Conservation (phyloP, 2,113 vertebrate genomes). For the Caretta caretta region DNA sequence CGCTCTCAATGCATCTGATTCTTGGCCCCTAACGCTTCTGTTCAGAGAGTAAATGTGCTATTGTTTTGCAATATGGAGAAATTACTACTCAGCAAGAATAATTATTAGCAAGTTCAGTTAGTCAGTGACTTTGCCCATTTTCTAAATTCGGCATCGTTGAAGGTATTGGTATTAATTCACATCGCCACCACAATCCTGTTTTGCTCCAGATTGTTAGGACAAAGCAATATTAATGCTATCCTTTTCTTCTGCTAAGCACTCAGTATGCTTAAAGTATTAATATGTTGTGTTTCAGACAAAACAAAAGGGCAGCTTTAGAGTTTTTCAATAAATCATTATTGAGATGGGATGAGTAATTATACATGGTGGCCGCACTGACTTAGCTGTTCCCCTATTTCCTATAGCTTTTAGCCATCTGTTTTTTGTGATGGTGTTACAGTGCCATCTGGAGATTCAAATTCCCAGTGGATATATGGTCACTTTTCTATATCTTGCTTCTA, state of each 20-base stretch:
- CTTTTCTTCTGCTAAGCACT: background rate
- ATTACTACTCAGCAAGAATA: background rate
- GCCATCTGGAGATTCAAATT: slow-evolving; percentile 67
- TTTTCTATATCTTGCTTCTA: background rate
- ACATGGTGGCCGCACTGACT: slow-evolving; percentile 7
- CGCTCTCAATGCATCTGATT: rapidly evolving
- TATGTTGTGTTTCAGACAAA: background rate
- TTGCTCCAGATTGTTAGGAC: background rate
- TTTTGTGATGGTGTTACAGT: slow-evolving; percentile 52
- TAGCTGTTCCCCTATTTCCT: slow-evolving; percentile 43
- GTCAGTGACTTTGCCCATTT: background rate
- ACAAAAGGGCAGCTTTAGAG: background rate
- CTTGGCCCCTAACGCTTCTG: background rate
- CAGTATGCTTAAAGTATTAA: background rate
- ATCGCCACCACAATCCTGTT: background rate
- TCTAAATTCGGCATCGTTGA: background rate
- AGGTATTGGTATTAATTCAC: background rate
- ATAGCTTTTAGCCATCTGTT: background rate
- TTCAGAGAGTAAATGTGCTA: background rate
- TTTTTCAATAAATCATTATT: slow-evolving; percentile 14
- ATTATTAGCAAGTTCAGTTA: background rate
- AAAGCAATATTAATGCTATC: background rate
- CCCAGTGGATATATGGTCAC: background rate
- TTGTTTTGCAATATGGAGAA: background rate
- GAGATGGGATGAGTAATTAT: slow-evolving; percentile 39